Evolutionary conservation across 2,888 invertebrate species (phyloP).

Genomic region (Melanostoma scalare): DNA sequence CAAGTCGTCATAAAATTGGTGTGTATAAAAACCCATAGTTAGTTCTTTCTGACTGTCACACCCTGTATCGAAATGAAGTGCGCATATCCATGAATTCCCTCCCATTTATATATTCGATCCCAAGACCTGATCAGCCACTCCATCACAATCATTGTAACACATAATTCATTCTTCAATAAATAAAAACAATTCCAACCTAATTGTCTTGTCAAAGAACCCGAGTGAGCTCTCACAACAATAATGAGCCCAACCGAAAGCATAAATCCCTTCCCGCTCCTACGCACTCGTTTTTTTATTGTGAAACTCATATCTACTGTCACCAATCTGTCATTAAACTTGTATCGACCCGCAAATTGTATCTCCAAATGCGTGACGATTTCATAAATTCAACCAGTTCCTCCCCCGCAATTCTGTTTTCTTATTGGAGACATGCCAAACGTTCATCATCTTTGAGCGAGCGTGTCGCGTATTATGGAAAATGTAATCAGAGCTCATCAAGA

Average conservation of each 20-base stretch:
- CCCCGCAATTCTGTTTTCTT: background rate
- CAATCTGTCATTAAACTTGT: conserved; percentile 33
- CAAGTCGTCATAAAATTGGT: too few species aligned
- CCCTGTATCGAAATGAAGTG: too few species aligned
- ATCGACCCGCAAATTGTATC: conserved; percentile 38
- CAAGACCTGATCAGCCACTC: too few species aligned
- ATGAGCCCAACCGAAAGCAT: background rate
- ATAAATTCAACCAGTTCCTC: conserved; percentile 13
- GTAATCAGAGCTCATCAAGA: conserved; percentile 48
- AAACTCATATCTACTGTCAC: conserved; percentile 13
- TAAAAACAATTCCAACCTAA: background rate
- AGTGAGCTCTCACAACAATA: background rate
- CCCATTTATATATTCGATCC: too few species aligned
- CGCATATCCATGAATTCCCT: too few species aligned
- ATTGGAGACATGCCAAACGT: conserved; percentile 49
- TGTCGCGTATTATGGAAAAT: conserved; percentile 27
- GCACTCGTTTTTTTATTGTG: conserved; percentile 21
- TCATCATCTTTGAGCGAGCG: conserved; percentile 26
- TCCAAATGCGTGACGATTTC: conserved; percentile 36
- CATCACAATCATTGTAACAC: too few species aligned
- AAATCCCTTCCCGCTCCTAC: conserved; percentile 13
- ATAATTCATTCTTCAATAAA: background rate
- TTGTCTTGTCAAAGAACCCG: conserved; percentile 24
- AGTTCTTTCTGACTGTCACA: too few species aligned
- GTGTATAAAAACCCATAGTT: too few species aligned